Percentiles rank a stretch among this genome's conserved stretches.
These are phyloP conservation scores for Chaetodon auriga DNA, from an alignment of 2,113 vertebrate species.

Conservation along the genomic window DNA sequence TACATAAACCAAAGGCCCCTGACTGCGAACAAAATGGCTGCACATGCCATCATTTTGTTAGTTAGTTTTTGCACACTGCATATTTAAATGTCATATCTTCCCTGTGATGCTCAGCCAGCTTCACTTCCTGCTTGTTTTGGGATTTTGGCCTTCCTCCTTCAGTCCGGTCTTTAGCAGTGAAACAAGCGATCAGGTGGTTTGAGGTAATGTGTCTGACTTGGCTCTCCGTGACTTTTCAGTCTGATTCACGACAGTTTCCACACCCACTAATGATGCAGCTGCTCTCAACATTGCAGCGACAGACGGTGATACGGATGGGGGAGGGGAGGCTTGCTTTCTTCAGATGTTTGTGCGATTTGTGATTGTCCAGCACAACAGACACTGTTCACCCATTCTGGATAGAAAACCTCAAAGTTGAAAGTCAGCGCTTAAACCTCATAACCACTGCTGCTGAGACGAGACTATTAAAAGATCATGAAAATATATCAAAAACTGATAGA, in stretches of 20 bases:
- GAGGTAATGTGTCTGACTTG: neutral
- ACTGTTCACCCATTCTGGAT: neutral
- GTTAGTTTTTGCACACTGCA: too few species aligned
- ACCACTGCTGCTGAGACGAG: neutral
- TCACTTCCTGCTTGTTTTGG: neutral
- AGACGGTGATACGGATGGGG: neutral
- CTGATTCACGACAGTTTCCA: neutral
- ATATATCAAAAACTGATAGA: neutral
- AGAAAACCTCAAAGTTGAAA: neutral
- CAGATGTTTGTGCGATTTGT: neutral
- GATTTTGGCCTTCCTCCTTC: neutral
- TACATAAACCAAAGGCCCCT: neutral
- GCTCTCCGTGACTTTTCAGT: neutral
- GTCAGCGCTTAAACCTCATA: neutral
- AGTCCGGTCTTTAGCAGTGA: neutral
- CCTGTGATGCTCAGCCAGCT: neutral
- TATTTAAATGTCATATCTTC: too few species aligned
- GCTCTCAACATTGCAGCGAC: neutral
- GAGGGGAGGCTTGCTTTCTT: neutral
- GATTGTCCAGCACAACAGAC: neutral
- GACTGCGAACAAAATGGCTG: neutral
- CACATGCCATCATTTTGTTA: too few species aligned
- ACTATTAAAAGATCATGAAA: too few species aligned
- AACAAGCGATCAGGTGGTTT: neutral
- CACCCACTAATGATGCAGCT: neutral